Conservation (phyloP, 2,797 vertebrate species). For the Scyliorhinus canicula region DNA sequence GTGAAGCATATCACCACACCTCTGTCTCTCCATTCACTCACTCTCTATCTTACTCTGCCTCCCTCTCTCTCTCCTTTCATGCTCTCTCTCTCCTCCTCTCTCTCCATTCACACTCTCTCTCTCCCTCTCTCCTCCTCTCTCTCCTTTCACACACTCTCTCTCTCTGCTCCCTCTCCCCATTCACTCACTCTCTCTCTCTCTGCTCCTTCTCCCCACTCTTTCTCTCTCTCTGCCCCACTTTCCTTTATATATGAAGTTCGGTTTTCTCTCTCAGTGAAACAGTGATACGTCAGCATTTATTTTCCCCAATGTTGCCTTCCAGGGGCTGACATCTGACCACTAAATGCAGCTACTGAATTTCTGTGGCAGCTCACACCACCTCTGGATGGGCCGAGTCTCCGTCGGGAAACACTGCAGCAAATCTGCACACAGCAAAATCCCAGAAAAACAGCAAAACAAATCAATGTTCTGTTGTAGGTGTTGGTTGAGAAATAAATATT, state of each 20-base stretch:
- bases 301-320: background rate
- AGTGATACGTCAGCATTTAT: background rate
- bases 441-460: no score
- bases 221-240: background rate
- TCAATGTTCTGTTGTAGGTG: background rate
- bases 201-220: no score
- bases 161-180: background rate
- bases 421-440: no score
- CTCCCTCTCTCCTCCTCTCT: no score
- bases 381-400: background rate
- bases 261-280: background rate
- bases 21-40: no score
- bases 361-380: background rate
- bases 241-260: background rate
- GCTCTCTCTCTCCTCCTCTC: background rate
- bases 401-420: background rate
- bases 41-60: background rate
- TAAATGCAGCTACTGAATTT: background rate
- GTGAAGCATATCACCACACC: no score
- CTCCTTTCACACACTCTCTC: background rate
- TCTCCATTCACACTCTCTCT: background rate
- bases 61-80: no score
- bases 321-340: background rate
- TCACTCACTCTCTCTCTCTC: background rate
- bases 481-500: background rate